Conservation (phyloP, 2,888 invertebrate species). For the Yponomeuta plumbellus region DNA sequence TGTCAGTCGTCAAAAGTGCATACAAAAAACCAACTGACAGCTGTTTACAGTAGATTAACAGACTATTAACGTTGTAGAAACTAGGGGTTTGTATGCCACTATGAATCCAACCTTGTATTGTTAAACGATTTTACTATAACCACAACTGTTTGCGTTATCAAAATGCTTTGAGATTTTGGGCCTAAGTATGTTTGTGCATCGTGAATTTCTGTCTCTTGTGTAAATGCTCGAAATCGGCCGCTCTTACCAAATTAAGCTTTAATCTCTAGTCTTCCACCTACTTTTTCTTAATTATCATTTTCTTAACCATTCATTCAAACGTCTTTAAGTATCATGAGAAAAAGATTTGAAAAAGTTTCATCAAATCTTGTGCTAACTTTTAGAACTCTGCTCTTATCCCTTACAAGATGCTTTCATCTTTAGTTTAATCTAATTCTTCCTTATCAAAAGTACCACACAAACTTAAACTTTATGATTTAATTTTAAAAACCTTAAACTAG, state of each 20-base stretch:
- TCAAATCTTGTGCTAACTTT: not conserved
- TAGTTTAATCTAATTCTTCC: not conserved
- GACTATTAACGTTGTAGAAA: no score
- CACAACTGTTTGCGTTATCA: not conserved
- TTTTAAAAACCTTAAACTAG: not conserved
- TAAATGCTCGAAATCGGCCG: constrained; percentile 7
- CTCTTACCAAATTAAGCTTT: constrained; percentile 7
- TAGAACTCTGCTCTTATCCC: not conserved
- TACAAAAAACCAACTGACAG: no score
- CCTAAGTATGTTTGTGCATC: not conserved
- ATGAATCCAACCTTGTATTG: no score
- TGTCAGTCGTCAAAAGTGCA: no score
- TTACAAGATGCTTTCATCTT: not conserved
- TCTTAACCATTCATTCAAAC: not conserved
- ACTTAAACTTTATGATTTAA: not conserved
- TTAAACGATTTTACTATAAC: not conserved
- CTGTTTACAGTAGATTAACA: no score
- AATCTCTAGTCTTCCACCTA: not conserved
- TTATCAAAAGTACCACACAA: not conserved
- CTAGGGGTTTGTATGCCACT: no score
- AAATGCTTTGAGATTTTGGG: not conserved
- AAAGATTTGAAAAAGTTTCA: not conserved
- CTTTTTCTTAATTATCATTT: not conserved
- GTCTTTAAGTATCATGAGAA: not conserved
- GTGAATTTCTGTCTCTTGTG: constrained; percentile 15